Evolutionary conservation across 2,888 invertebrate genomes (phyloP), one percentile per base, ranked within the genome.

Genomic region (Epistrophe grossulariae): DNA sequence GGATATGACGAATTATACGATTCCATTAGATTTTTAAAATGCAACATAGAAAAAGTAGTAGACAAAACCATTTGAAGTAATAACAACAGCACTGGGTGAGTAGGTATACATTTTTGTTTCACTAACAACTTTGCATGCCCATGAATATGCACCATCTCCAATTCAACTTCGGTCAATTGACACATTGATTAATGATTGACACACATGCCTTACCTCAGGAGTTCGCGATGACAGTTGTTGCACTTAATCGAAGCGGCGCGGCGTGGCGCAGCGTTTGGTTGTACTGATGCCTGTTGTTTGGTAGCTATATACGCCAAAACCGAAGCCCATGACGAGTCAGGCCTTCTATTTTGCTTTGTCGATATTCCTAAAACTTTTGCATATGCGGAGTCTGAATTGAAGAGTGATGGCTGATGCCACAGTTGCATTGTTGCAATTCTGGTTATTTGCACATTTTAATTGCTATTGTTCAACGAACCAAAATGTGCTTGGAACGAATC

Each of bases 171-270:
- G 48, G 73, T 50, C 82, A 79, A 79, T 87, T 87, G 87, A 76
- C 87, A 87, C 87, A 85, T 83, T 83, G 87, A 83, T 87, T 76
- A 83, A 87, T 79, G 83, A 87, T 83, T 83, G 79, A 87, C 87
- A 87, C 76, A 79, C 38, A 87, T 35, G 8, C 7, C 35, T 8
- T 79, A 72, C 38, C 70, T 59, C 59, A 17, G 59, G 52, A 60
- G 31, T 38, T 48, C 17, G 43, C 64, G 76, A 59, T 68, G 77
- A 73, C 77, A 83, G 77, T 78, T 83, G 82, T 78, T 82, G 82
- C 82, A 82, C 82, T 79, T 73, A 82, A 59, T 66, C 40, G 73
- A n/a, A 40, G n/a, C 50, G 57, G n/a, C n/a, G n/a, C n/a, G n/a
- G n/a, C n/a, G n/a, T n/a, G n/a, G n/a, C n/a, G n/a, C n/a, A n/a